These are phyloP conservation scores for Hemicrepidius hirtus DNA, from an alignment of 2,888 invertebrate genomes.

Conservation along the genomic window DNA sequence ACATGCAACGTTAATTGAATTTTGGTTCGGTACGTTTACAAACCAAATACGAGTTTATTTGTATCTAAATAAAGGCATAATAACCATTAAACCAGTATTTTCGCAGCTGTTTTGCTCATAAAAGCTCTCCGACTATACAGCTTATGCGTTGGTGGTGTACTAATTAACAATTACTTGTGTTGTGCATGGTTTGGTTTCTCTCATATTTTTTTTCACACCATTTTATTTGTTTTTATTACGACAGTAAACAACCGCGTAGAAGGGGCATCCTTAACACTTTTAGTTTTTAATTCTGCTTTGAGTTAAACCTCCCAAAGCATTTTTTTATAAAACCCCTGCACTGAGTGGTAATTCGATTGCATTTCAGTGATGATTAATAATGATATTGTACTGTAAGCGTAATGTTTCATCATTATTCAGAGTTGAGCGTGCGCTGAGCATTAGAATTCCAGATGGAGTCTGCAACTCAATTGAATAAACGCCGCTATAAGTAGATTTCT, in stretches of 20 bases:
- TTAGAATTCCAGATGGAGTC: constrained; percentile 34
- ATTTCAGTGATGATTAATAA: constrained; percentile 8
- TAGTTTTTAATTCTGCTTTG: background rate
- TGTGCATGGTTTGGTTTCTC: background rate
- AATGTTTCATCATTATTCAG: constrained; percentile 29
- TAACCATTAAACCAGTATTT: constrained; percentile 8
- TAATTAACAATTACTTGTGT: constrained; percentile 14
- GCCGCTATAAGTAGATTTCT: constrained; percentile 27
- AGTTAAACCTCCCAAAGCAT: too few relatives aligned
- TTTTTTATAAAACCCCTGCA: too few relatives aligned
- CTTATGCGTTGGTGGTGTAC: constrained; percentile 3
- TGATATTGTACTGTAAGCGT: constrained; percentile 15
- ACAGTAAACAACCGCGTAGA: background rate
- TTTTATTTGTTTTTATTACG: constrained; percentile 1
- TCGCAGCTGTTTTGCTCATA: constrained; percentile 10
- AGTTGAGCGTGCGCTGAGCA: constrained; percentile 25
- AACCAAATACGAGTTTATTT: constrained; percentile 7
- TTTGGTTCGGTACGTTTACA: constrained; percentile 4
- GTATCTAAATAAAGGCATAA: constrained; percentile 1
- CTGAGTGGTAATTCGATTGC: background rate
- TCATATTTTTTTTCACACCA: background rate
- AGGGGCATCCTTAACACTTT: background rate
- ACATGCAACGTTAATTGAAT: background rate
- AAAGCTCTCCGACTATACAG: background rate
- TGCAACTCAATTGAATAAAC: constrained; percentile 40